phyloP scores from a whole-genome alignment of 2,888 invertebrate species.

The Xestia c-nigrum region DNA sequence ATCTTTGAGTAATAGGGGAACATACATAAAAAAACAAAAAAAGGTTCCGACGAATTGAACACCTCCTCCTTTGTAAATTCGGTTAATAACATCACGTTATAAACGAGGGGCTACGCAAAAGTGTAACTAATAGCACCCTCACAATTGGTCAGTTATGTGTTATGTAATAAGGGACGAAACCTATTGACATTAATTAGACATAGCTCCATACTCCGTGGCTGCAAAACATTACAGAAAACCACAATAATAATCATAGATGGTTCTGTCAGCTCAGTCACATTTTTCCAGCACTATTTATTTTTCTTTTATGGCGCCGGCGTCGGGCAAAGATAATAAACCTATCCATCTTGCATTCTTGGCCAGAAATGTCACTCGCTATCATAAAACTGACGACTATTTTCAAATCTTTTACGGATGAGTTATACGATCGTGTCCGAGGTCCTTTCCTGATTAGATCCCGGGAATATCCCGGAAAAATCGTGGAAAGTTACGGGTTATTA shows the following conservation, averaged over 20 bases:
- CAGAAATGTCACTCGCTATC: constrained; percentile 35
- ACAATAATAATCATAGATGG: neutral
- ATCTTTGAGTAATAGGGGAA: too few relatives aligned
- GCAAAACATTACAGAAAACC: neutral
- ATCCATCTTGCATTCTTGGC: constrained; percentile 28
- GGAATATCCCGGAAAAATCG: constrained; percentile 21
- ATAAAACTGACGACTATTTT: constrained; percentile 41
- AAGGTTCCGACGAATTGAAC: too few relatives aligned
- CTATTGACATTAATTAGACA: too few relatives aligned
- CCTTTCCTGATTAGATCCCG: constrained; percentile 48
- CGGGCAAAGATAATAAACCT: neutral
- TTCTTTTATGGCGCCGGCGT: constrained; percentile 7
- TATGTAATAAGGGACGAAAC: too few relatives aligned
- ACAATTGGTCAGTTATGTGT: too few relatives aligned
- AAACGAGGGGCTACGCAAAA: too few relatives aligned
- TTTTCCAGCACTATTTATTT: constrained; percentile 15
- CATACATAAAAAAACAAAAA: too few relatives aligned
- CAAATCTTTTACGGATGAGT: constrained; percentile 48
- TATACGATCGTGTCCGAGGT: constrained; percentile 14
- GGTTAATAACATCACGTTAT: too few relatives aligned
- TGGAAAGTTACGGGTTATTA: constrained; percentile 33
- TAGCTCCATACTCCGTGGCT: too few relatives aligned
- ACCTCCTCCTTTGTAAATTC: too few relatives aligned
- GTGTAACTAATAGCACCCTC: too few relatives aligned
- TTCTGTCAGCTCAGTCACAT: neutral